Conservation (phyloP, 2,113 vertebrate species). For the Sula dactylatra region DNA sequence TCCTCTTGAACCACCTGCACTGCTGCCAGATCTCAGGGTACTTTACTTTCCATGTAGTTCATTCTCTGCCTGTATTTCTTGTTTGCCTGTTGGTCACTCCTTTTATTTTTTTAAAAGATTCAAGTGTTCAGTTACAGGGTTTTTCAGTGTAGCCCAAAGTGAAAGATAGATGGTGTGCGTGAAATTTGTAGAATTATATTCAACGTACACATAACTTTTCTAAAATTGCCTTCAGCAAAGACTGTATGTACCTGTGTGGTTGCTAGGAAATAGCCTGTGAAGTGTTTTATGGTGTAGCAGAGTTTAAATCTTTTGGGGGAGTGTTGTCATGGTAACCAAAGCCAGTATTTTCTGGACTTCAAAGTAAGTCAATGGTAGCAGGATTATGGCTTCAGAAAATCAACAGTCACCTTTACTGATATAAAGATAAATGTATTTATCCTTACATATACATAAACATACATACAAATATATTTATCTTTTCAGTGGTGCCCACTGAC, state of each 20-base stretch:
- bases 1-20: not conserved
- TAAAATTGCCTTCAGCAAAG: not conserved
- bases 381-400: not conserved
- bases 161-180: not conserved
- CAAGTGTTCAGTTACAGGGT: not conserved
- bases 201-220: not conserved
- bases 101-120: not conserved
- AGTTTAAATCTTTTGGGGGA: slow-evolving; percentile 10
- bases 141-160: not conserved
- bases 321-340: slow-evolving; percentile 58
- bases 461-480: too few species aligned
- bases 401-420: not conserved
- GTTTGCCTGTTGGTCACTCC: not conserved
- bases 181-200: not conserved
- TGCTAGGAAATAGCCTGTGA: slow-evolving; percentile 66
- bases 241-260: slow-evolving; percentile 12
- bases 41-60: not conserved
- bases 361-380: slow-evolving; percentile 2
- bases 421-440: not conserved
- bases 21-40: not conserved
- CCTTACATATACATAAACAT: too few species aligned
- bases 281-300: slow-evolving; percentile 27
- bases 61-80: not conserved
- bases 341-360: slow-evolving; percentile 47
- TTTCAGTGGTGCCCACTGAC: too few species aligned